Base-by-base conservation (phyloP, 2,888 invertebrate species). In the Arrhopalites spinosus region DNA sequence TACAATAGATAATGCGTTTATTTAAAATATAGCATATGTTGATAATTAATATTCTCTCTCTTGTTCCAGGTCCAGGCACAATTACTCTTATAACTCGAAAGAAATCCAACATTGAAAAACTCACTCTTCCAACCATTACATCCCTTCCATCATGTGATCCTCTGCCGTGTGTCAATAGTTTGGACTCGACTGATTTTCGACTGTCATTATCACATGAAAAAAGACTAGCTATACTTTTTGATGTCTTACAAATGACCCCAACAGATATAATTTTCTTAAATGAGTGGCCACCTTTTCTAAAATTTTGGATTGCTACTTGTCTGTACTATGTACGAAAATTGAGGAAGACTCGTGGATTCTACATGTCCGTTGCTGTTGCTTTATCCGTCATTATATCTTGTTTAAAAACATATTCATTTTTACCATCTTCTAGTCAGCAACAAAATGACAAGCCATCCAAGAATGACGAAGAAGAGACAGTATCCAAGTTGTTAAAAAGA, bases 1-100 rank as follows among this genome's bases (percentile, higher is more conserved):
- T n/a, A n/a, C n/a, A n/a, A n/a, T n/a, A n/a, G n/a, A n/a, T n/a
- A n/a, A n/a, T n/a, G n/a, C n/a, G n/a, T n/a, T n/a, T n/a, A n/a
- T n/a, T n/a, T n/a, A n/a, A n/a, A n/a, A n/a, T n/a, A n/a, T n/a
- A n/a, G n/a, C n/a, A n/a, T n/a, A n/a, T n/a, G n/a, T n/a, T n/a
- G n/a, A n/a, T n/a, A n/a, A n/a, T n/a, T n/a, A n/a, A n/a, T n/a
- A n/a, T n/a, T n/a, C n/a, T n/a, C n/a, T n/a, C n/a, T n/a, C n/a
- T n/a, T n/a, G n/a, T n/a, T n/a, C n/a, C n/a, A n/a, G 36, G 36
- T 11, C 11, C 36, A 36, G 3, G 74, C 43, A 61, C 70, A 15
- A n/a, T 79, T 1, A 77, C 72, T 13, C 25, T 81, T 0, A 23
- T 79, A 11, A 72, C 79, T 2, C 69, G 77, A 30, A 36, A 73